phyloP scores from a whole-genome alignment of 2,888 invertebrate genomes.

The Coleophora deauratella region DNA sequence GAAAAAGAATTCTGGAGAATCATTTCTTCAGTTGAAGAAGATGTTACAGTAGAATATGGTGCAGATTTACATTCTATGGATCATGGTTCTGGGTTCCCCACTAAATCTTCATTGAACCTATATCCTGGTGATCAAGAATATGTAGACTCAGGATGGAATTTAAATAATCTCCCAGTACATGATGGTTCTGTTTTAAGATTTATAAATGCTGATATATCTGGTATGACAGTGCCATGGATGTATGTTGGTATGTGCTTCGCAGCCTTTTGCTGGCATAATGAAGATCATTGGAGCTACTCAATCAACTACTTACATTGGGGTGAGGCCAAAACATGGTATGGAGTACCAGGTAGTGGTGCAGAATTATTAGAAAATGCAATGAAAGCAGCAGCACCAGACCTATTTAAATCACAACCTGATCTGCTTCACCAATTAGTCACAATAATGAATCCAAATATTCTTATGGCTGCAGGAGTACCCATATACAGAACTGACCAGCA shows the following conservation, averaged over 20 bases:
- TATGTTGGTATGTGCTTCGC: slow-evolving; percentile 91
- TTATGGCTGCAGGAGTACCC: slow-evolving; percentile 76
- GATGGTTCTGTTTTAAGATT: slow-evolving; percentile 81
- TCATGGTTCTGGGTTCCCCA: slow-evolving; percentile 85
- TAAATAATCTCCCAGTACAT: slow-evolving; percentile 83
- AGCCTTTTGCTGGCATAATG: slow-evolving; percentile 89
- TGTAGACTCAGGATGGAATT: slow-evolving; percentile 82
- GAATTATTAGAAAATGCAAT: slow-evolving; percentile 81
- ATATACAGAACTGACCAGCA: slow-evolving; percentile 79
- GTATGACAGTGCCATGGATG: slow-evolving; percentile 85
- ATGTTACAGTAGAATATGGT: slow-evolving; percentile 85
- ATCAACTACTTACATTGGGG: slow-evolving; percentile 90
- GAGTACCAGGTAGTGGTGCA: slow-evolving; percentile 81
- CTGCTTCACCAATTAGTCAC: slow-evolving; percentile 85
- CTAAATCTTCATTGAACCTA: slow-evolving; percentile 75
- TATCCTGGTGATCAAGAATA: slow-evolving; percentile 77
- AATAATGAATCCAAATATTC: slow-evolving; percentile 83
- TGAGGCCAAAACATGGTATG: slow-evolving; percentile 89
- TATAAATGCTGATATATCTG: slow-evolving; percentile 84
- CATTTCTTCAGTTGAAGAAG: slow-evolving; percentile 80
- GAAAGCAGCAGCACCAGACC: slow-evolving; percentile 80
- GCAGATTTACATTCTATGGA: slow-evolving; percentile 86
- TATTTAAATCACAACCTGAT: slow-evolving; percentile 83
- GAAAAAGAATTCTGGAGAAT: slow-evolving; percentile 87
- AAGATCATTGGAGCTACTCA: slow-evolving; percentile 89